Evolutionary conservation across 2,113 vertebrate species (phyloP), one percentile per base, ranked within the genome.

Genomic region (Eulemur rufifrons): DNA sequence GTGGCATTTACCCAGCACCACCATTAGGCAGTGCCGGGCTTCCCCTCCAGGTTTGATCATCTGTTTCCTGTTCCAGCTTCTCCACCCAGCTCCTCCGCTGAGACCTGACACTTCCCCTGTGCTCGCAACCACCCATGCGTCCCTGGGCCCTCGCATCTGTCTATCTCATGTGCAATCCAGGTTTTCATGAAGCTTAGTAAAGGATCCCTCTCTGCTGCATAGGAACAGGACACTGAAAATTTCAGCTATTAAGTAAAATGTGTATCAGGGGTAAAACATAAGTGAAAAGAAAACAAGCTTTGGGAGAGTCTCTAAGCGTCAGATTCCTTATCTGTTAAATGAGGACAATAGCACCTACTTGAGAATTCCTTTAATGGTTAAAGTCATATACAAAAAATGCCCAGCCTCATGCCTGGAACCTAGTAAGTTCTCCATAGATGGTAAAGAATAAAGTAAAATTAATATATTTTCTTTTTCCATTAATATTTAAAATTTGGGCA

Each of bases 181-280:
- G 68, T 20, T 34, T 23, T n/a, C 39, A 32, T 7, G 7, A 32
- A 47, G 42, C 42, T 54, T 12, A 25, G 45, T 9, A 68, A 90
- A 45, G 82, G 34, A 25, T 47, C 82, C 39, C 18, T 91, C 3
- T 83, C 39, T 47, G 69, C 14, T 61, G 25, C 47, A 11, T 7
- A 71, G n/a, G 12, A 82, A 86, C 45, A 92, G 76, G 54, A 73
- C 86, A 54, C 59, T 45, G 39, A 66, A 25, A 47, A 54, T 85
- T 90, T 93, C 37, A 81, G 29, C 80, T 71, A 83, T 87, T 54
- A 74, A 80, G 56, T 68, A 68, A 85, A 42, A 47, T 78, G 39
- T n/a, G 42, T 45, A 63, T 54, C 29, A 23, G 29, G 12, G 21
- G 52, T 71, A 7, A 54, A 64, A 32, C 32, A 39, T 37, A 56